Evolutionary conservation across 1,140 invertebrate species (phyloP).

Genomic region (Papilio machaon): DNA sequence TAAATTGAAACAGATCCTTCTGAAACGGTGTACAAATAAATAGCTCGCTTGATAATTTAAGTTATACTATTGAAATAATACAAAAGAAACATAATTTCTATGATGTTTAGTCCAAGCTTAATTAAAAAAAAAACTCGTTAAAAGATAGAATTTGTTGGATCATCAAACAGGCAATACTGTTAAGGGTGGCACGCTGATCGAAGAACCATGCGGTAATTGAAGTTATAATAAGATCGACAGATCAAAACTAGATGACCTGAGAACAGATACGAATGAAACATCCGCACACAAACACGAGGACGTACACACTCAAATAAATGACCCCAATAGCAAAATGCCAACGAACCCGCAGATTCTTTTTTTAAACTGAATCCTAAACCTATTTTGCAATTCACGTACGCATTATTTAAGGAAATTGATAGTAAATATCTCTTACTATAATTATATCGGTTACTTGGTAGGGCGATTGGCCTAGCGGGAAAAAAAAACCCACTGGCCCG

Average conservation of each 20-base stretch:
- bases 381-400: slow-evolving; percentile 1
- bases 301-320: slow-evolving; percentile 49
- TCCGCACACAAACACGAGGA: slow-evolving; percentile 37
- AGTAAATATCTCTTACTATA: no score
- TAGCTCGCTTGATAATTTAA: no score
- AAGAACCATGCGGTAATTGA: slow-evolving; percentile 21
- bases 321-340: slow-evolving; percentile 56
- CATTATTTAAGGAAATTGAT: not conserved
- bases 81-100: not conserved
- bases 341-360: slow-evolving; percentile 50
- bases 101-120: not conserved
- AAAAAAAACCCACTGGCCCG: no score
- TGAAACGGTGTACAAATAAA: not conserved
- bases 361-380: slow-evolving; percentile 28
- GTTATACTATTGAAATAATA: not conserved
- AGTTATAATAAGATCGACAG: slow-evolving; percentile 41
- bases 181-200: slow-evolving; percentile 16
- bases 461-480: no score
- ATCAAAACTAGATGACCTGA: slow-evolving; percentile 40
- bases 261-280: slow-evolving; percentile 18
- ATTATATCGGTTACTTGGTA: no score
- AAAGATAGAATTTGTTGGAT: not conserved
- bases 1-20: not conserved
- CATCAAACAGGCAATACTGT: not conserved
- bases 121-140: not conserved